Percentiles rank a stretch among this genome's conserved stretches.
Conservation (phyloP, 2,888 invertebrate species). For the Caradrina kadenii region DNA sequence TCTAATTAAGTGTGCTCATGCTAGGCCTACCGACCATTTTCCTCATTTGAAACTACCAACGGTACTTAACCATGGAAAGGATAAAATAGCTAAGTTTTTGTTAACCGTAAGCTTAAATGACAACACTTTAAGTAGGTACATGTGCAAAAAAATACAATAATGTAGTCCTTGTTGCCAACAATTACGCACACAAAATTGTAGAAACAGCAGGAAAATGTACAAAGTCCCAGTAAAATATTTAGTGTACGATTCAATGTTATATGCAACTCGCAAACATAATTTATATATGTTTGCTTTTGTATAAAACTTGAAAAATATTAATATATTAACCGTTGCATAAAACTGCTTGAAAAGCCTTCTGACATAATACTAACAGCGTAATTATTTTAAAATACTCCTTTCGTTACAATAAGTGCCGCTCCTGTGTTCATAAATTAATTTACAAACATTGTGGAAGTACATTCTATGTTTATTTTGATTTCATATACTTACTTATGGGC, state of each 20-base stretch:
- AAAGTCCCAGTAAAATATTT: slow-evolving; percentile 6
- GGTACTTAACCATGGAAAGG: background rate
- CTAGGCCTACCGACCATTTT: slow-evolving; percentile 3
- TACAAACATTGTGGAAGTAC: slow-evolving; percentile 12
- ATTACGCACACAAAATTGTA: slow-evolving; percentile 4
- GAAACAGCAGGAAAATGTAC: slow-evolving; percentile 16
- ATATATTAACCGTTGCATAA: slow-evolving; percentile 12
- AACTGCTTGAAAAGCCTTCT: slow-evolving; percentile 24
- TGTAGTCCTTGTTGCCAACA: slow-evolving; percentile 8
- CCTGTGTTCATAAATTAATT: slow-evolving; percentile 16
- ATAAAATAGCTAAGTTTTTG: background rate
- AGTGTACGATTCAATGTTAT: background rate
- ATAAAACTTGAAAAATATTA: slow-evolving; percentile 46
- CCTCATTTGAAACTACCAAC: slow-evolving; percentile 2
- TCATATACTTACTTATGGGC: background rate
- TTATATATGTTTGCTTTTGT: slow-evolving; percentile 13
- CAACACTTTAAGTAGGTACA: background rate
- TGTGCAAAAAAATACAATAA: background rate
- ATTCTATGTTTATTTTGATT: slow-evolving; percentile 17
- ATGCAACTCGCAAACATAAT: slow-evolving; percentile 11
- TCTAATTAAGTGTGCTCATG: background rate
- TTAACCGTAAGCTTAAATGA: background rate
- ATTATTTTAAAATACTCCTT: slow-evolving; percentile 14
- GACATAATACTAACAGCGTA: slow-evolving; percentile 12
- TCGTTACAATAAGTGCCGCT: background rate